Evolutionary conservation across 2,797 vertebrate genomes (phyloP), one percentile per base, ranked within the genome.

Genomic region (Poeciliopsis presidionis): DNA sequence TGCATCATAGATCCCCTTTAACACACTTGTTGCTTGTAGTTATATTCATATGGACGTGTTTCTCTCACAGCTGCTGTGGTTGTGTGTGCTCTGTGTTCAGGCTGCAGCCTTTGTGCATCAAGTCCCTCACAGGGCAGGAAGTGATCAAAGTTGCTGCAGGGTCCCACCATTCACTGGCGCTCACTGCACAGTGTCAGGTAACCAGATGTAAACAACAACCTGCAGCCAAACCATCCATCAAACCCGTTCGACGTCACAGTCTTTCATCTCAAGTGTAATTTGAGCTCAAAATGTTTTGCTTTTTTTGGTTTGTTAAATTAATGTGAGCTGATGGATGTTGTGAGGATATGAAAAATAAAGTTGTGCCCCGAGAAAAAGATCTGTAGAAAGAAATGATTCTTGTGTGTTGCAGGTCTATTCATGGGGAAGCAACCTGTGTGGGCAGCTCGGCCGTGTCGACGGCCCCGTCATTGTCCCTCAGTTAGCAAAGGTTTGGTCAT

Each of bases 161-260:
- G 57, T 96, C 96, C 14, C 95, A 96, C 88, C 98, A 99, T 94
- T 99, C 98, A 25, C 88, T 99, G 89, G 98, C 97, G 74, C 95
- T 99, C 75, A 98, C 97, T 57, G 97, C 97, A 55, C 96, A 96
- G 82, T 97, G 97, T 72, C 97, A 98, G 98, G 98, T 99, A 96
- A 41, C 5, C 33, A 39, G 63, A 43, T 28, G 57, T 78, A 72
- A 18, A 36, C 20, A 39, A 45, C 43, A 46, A 14, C 13, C 3
- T 11, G 39, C 22, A n/a, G 63, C 20, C 49, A 51, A 69, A 25
- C 7, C 7, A 36, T 65, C 61, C 18, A 5, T 65, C 61, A 8
- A 67, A 20, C 61, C 30, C 1, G 1, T 25, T 9, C 11, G 11
- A 41, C 20, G 2, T 33, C 28, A 12, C n/a, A n/a, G n/a, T 7